Conservation (phyloP, 2,888 invertebrate species). For the Holacanthella duospinosa region DNA sequence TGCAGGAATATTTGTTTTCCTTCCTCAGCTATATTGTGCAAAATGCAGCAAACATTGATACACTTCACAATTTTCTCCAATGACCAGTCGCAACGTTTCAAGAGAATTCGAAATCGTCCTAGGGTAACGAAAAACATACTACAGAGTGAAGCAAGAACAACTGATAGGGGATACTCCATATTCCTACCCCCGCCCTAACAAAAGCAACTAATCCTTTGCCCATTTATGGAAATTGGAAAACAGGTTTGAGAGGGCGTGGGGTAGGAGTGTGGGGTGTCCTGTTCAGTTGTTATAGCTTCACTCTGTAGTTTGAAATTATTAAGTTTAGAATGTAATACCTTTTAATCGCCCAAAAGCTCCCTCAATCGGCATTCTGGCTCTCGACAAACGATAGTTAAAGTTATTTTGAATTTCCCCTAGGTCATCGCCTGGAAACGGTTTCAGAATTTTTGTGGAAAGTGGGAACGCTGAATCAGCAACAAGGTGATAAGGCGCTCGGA, state of each 20-base stretch:
- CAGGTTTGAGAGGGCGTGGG: no score
- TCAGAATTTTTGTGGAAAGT: slow-evolving; percentile 10
- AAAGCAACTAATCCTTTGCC: no score
- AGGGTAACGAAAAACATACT: no score
- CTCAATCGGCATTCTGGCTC: slow-evolving; percentile 4
- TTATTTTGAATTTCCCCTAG: background rate
- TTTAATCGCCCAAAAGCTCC: slow-evolving; percentile 1
- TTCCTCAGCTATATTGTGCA: background rate
- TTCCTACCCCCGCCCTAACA: no score
- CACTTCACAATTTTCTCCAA: background rate
- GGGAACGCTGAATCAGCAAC: slow-evolving; percentile 13
- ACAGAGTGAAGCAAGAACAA: no score
- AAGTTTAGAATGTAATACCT: no score
- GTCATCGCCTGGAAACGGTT: slow-evolving; percentile 4
- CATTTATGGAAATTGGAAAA: no score
- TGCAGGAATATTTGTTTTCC: background rate
- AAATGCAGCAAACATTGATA: background rate
- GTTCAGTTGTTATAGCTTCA: no score
- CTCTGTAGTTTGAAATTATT: no score
- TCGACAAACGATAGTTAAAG: slow-evolving; percentile 4
- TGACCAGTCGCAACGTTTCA: background rate
- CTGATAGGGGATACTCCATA: no score
- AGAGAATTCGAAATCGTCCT: background rate
- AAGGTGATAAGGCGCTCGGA: background rate
- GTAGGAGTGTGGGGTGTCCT: no score